Conservation (phyloP, 2,797 vertebrate species). For the Pangasius krempfi region DNA sequence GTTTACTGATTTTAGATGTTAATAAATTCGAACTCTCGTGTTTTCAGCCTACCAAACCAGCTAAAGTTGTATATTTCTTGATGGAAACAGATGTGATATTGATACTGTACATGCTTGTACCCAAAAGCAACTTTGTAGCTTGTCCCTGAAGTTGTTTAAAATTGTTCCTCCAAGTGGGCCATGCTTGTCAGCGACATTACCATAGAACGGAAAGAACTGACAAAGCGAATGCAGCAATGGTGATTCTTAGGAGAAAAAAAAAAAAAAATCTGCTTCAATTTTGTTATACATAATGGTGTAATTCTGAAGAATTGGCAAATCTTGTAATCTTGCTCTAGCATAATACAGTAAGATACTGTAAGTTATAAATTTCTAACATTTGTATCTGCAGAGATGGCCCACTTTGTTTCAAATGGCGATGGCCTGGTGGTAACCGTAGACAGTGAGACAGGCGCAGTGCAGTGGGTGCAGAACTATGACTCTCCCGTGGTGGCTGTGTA, state of each 20-base stretch:
- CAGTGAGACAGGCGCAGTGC: constrained; percentile 90
- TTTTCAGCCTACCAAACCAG: neutral
- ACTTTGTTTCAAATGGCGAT: constrained; percentile 96
- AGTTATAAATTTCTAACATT: neutral
- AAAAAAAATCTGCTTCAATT: neutral
- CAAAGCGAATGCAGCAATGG: neutral
- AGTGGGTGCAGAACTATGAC: constrained; percentile 96
- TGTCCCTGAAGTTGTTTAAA: neutral
- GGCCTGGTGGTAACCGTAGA: constrained; percentile 97
- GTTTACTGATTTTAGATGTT: neutral
- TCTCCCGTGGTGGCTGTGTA: constrained; percentile 97
- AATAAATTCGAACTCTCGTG: too few species aligned
- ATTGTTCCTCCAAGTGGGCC: neutral
- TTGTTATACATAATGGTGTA: neutral
- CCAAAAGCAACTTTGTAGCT: neutral
- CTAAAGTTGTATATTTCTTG: neutral
- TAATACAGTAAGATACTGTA: neutral
- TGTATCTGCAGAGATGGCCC: constrained; percentile 84
- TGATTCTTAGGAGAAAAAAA: too few species aligned
- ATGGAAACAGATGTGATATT: neutral
- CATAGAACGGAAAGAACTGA: neutral
- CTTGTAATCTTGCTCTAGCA: neutral
- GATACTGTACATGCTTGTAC: neutral
- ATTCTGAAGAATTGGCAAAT: neutral
- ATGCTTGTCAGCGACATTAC: neutral